Percentiles rank a stretch among this genome's conserved stretches.
Conservation (phyloP, 1,140 invertebrate species). For the Diorhabda elongata region DNA sequence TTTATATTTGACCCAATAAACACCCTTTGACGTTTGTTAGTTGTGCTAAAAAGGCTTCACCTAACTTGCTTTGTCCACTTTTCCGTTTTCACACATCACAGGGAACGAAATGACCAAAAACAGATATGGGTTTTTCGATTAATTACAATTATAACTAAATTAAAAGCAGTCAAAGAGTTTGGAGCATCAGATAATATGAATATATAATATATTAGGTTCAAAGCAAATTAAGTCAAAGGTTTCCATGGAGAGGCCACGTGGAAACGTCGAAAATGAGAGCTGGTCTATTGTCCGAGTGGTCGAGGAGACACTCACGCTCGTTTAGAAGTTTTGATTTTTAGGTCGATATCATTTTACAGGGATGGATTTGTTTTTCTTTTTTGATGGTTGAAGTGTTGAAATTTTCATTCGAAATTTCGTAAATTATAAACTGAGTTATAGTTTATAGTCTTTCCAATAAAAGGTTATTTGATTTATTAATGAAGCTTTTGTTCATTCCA, state of each 20-base stretch:
- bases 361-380: neutral
- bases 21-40: neutral
- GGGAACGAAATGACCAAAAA: conserved; percentile 5
- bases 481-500: no score
- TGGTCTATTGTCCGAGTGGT: conserved; percentile 7
- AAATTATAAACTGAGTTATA: no score
- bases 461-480: no score
- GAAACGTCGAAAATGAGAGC: neutral
- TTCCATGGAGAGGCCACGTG: conserved; percentile 12
- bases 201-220: conserved; percentile 5
- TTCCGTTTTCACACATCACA: neutral
- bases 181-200: conserved; percentile 12
- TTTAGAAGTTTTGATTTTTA: conserved; percentile 14
- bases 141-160: conserved; percentile 17
- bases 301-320: neutral
- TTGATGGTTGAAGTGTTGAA: no score
- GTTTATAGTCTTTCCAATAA: no score
- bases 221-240: conserved; percentile 19
- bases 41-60: neutral
- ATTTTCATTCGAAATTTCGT: no score
- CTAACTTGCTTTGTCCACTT: neutral
- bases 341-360: conserved; percentile 14
- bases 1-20: no score
- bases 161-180: conserved; percentile 14
- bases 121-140: conserved; percentile 19